These are phyloP conservation scores for Pemphredon lugubris DNA, from an alignment of 2,888 invertebrate genomes.

Conservation along the genomic window DNA sequence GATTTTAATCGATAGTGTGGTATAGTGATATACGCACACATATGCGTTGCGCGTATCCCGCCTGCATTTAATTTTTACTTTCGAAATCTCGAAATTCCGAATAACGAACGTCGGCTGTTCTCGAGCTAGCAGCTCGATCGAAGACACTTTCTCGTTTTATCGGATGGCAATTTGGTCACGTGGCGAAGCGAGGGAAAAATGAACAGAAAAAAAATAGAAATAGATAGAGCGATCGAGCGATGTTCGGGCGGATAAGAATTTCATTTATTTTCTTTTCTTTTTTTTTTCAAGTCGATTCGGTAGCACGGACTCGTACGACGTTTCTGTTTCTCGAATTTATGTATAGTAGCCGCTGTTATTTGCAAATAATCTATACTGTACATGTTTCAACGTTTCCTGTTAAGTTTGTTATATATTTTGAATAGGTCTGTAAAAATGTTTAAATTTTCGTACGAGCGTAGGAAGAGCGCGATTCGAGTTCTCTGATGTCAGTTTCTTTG, in stretches of 20 bases:
- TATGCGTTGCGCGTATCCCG: slow-evolving; percentile 62
- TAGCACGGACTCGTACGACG: slow-evolving; percentile 11
- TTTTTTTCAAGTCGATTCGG: slow-evolving; percentile 15
- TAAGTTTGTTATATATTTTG: slow-evolving; percentile 62
- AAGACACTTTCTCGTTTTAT: slow-evolving; percentile 56
- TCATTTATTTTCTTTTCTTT: too few relatives aligned
- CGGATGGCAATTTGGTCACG: slow-evolving; percentile 12
- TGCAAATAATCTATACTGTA: slow-evolving; percentile 57
- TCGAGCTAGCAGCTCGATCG: slow-evolving; percentile 36
- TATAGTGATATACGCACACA: slow-evolving; percentile 17
- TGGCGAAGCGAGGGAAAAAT: slow-evolving; percentile 1
- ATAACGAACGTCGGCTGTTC: slow-evolving; percentile 26
- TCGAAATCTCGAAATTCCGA: slow-evolving; percentile 38
- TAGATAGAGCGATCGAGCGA: slow-evolving; percentile 32
- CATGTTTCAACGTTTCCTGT: slow-evolving; percentile 58
- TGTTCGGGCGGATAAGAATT: slow-evolving; percentile 26
- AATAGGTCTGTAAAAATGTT: slow-evolving; percentile 42
- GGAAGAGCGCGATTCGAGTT: slow-evolving; percentile 15
- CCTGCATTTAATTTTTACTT: slow-evolving; percentile 70
- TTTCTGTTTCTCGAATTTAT: slow-evolving; percentile 25
- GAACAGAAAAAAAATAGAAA: not conserved
- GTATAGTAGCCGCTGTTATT: slow-evolving; percentile 57
- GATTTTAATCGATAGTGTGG: slow-evolving; percentile 55
- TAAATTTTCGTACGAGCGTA: slow-evolving; percentile 34
- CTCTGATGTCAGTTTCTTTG: not conserved